Conservation (phyloP, 2,888 invertebrate species). For the Brachyptera risi region DNA sequence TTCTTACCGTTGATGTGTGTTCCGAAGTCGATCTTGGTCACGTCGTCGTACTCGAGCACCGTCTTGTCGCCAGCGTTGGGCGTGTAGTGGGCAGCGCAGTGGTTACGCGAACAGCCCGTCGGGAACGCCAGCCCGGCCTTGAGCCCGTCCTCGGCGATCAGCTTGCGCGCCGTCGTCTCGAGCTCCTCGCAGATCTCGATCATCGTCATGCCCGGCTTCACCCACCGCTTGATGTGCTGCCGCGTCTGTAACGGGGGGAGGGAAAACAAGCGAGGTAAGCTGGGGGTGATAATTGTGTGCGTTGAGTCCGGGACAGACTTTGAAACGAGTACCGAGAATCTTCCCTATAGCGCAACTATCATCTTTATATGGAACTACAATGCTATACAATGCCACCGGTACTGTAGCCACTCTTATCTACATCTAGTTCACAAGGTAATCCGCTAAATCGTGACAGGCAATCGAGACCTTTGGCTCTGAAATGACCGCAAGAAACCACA, state of each 20-base stretch:
- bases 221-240: constrained; percentile 86
- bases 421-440: too few relatives aligned
- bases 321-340: too few relatives aligned
- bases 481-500: too few relatives aligned
- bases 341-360: too few relatives aligned
- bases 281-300: too few relatives aligned
- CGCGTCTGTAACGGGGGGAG: constrained; percentile 71
- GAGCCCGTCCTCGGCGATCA: constrained; percentile 93
- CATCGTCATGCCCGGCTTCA: constrained; percentile 99
- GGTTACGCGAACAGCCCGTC: constrained; percentile 97
- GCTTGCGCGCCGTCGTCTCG: constrained; percentile 83
- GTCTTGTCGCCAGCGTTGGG: constrained; percentile 98
- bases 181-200: constrained; percentile 96
- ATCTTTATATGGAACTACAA: too few relatives aligned
- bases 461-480: too few relatives aligned
- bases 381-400: too few relatives aligned
- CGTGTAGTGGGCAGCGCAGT: constrained; percentile 99
- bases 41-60: constrained; percentile 91
- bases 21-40: constrained; percentile 98
- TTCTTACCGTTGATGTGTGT: constrained; percentile 96
- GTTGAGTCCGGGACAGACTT: too few relatives aligned
- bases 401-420: too few relatives aligned
- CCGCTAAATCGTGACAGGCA: too few relatives aligned
- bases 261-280: too few relatives aligned
- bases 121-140: constrained; percentile 95